Percentiles rank a stretch among this genome's conserved stretches.
Conservation (phyloP, 2,113 vertebrate genomes). For the Forbesichthys agassizii region DNA sequence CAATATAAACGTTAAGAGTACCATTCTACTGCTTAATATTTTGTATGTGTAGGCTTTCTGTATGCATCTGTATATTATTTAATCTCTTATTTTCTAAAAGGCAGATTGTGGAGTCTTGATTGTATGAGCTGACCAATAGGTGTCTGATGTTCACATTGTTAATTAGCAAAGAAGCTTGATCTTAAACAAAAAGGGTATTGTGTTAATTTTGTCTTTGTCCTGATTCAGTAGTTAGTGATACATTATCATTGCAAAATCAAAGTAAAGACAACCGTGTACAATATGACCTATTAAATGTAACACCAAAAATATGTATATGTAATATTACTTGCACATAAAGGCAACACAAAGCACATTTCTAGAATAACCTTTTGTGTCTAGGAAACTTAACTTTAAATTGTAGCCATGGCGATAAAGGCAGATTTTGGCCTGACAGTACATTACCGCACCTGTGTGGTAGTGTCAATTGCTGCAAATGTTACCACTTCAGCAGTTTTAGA, state of each 20-base stretch:
- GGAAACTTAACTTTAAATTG: slow-evolving; percentile 41
- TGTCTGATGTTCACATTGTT: neutral
- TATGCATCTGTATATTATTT: neutral
- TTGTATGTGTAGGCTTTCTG: no score
- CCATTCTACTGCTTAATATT: no score
- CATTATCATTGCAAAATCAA: no score
- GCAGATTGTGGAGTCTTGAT: no score
- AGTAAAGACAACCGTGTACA: neutral
- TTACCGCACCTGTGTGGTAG: slow-evolving; percentile 31
- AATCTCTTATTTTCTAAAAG: no score
- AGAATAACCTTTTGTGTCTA: slow-evolving; percentile 38
- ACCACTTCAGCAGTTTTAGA: slow-evolving; percentile 5
- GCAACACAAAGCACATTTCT: slow-evolving; percentile 31
- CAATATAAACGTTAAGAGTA: no score
- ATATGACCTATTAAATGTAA: neutral
- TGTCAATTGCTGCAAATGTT: slow-evolving; percentile 39
- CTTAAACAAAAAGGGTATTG: no score
- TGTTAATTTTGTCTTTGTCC: no score
- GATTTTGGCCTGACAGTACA: slow-evolving; percentile 6
- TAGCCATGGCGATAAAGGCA: slow-evolving; percentile 39
- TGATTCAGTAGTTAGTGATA: no score
- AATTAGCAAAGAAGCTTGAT: neutral
- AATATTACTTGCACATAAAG: neutral
- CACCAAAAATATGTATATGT: slow-evolving; percentile 10
- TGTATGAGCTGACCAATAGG: neutral